Conservation (phyloP, 2,888 invertebrate species). For the Trichopria drosophilae region DNA sequence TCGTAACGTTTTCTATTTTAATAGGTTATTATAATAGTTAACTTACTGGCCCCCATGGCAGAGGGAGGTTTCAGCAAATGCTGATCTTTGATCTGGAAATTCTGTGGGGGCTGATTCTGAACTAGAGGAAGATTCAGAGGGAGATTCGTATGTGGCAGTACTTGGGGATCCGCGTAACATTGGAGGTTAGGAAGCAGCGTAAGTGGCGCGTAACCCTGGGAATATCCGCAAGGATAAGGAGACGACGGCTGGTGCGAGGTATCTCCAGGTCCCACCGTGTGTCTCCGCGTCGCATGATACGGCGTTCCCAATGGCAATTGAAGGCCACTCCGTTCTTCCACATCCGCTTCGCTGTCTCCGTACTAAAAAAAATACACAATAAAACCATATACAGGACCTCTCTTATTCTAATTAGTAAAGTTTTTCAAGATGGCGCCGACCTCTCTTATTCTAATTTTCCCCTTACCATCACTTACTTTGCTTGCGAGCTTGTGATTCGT, state of each 20-base stretch:
- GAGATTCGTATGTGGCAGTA: slow-evolving; percentile 79
- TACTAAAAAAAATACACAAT: slow-evolving; percentile 57
- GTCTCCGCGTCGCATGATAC: slow-evolving; percentile 73
- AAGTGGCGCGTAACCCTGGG: slow-evolving; percentile 47
- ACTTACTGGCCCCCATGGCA: slow-evolving; percentile 79
- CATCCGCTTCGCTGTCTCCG: slow-evolving; percentile 61
- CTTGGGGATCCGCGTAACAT: slow-evolving; percentile 59
- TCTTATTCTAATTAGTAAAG: too few relatives aligned
- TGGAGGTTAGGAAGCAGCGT: slow-evolving; percentile 50
- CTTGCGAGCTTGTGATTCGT: too few relatives aligned
- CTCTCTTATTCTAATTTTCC: too few relatives aligned
- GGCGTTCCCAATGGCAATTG: slow-evolving; percentile 53
- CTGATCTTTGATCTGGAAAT: slow-evolving; percentile 89
- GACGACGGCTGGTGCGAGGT: slow-evolving; percentile 72
- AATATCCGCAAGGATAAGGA: slow-evolving; percentile 51
- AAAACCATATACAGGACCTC: too few relatives aligned
- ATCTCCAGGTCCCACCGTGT: slow-evolving; percentile 93
- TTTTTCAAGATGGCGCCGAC: too few relatives aligned
- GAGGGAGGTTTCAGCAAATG: slow-evolving; percentile 92
- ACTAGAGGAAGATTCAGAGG: slow-evolving; percentile 82
- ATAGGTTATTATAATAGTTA: background rate
- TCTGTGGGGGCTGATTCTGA: slow-evolving; percentile 80
- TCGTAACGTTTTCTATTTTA: background rate
- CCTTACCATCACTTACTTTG: too few relatives aligned
- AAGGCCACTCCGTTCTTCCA: slow-evolving; percentile 53